A percentile compares a stretch with the other conserved stretches of the same genome.
Conservation (phyloP, 2,797 vertebrate genomes). For the Falco novaeseelandiae region DNA sequence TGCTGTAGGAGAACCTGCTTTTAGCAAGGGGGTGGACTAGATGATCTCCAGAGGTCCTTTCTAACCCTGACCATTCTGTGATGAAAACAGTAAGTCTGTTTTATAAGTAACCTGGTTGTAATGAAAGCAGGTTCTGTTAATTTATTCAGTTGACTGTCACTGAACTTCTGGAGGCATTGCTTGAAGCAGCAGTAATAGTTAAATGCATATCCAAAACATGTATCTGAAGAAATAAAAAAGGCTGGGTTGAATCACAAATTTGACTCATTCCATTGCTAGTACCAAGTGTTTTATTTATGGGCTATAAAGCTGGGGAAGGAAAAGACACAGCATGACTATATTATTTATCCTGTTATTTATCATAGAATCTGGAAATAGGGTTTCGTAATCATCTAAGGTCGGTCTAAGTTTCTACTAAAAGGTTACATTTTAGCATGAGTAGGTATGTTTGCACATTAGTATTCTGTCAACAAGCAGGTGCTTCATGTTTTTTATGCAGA, state of each 20-base stretch:
- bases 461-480: not conserved
- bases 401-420: not conserved
- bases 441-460: not conserved
- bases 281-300: constrained; percentile 15
- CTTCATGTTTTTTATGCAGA: not conserved
- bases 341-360: constrained; percentile 36
- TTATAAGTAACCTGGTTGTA: not conserved
- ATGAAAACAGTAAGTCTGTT: not conserved
- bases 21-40: no score
- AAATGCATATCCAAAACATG: not conserved
- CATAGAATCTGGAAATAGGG: not conserved
- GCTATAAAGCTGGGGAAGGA: not conserved
- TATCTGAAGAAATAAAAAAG: not conserved
- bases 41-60: no score
- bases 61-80: no score
- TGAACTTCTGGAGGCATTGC: not conserved
- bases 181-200: not conserved
- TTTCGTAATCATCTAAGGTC: not conserved
- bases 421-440: not conserved
- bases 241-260: not conserved
- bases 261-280: not conserved
- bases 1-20: no score
- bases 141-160: not conserved
- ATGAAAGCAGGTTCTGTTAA: not conserved
- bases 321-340: not conserved